Evolutionary conservation across 1,140 invertebrate species (phyloP).

Genomic region (Neodiprion fabricii): DNA sequence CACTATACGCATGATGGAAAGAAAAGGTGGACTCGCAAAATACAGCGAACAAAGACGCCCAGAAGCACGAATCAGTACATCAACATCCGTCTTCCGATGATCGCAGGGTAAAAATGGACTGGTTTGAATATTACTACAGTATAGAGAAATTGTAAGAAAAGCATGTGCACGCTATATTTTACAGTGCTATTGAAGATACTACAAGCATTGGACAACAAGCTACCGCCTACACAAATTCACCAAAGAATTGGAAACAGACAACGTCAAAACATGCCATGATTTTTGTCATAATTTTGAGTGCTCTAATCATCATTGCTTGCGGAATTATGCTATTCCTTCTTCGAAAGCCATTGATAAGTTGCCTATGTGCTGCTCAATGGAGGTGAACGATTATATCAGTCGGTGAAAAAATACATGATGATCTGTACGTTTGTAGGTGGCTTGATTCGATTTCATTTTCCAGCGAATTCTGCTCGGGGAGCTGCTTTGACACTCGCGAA

Average conservation of each 20-base stretch:
- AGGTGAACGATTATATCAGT: background rate
- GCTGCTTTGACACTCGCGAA: background rate
- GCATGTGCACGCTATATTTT: no score
- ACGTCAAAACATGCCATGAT: background rate
- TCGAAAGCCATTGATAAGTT: background rate
- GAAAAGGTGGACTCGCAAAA: no score
- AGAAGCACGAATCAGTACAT: background rate
- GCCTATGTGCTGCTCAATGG: background rate
- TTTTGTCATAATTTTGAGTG: background rate
- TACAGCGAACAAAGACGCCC: background rate
- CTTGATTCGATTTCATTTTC: background rate
- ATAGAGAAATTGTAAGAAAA: no score
- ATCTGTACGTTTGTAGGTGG: no score
- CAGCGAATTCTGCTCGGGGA: background rate
- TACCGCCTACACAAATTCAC: no score
- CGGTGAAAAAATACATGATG: no score
- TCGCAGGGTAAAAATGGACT: no score
- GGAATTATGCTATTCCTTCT: background rate
- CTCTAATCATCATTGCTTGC: background rate
- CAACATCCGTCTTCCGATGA: background rate
- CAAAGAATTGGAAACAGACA: background rate
- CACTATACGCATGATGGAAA: no score
- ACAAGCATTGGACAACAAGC: background rate
- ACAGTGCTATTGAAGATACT: background rate
- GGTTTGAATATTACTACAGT: no score